A percentile compares a stretch with the other conserved stretches of the same genome.
These are phyloP conservation scores for Ypsolopha sequella DNA, from an alignment of 2,888 invertebrate species.

Conservation along the genomic window DNA sequence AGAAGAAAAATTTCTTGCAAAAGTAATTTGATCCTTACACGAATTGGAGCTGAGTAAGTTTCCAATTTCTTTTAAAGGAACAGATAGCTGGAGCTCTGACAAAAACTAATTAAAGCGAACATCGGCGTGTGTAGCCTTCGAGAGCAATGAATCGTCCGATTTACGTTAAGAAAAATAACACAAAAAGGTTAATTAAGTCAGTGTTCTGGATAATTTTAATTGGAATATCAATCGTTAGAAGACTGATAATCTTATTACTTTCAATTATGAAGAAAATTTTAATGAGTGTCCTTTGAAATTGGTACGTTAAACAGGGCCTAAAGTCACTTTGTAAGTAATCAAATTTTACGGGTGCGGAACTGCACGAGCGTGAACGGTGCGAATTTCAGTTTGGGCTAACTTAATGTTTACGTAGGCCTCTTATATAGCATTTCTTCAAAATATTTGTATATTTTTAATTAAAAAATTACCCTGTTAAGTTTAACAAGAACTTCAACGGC, in stretches of 20 bases:
- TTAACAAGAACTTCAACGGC: too few species aligned
- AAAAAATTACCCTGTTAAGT: too few species aligned
- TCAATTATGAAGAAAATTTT: too few species aligned
- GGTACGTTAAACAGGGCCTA: too few species aligned
- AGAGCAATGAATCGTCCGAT: constrained; percentile 49
- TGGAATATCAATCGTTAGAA: constrained; percentile 26
- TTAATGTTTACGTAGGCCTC: too few species aligned
- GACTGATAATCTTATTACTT: constrained; percentile 1
- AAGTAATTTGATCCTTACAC: constrained; percentile 4
- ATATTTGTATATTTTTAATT: too few species aligned
- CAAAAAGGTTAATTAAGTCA: constrained; percentile 48
- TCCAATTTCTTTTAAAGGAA: constrained; percentile 28
- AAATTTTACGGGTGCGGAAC: too few species aligned
- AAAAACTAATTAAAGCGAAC: constrained; percentile 60
- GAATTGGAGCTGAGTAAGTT: constrained; percentile 11
- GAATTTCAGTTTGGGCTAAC: too few species aligned
- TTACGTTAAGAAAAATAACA: constrained; percentile 22
- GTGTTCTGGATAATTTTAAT: constrained; percentile 21
- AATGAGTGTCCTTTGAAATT: too few species aligned
- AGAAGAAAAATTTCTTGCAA: neutral
- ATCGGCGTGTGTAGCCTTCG: constrained; percentile 41
- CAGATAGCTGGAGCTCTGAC: constrained; percentile 35
- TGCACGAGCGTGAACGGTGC: too few species aligned
- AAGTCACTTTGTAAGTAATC: too few species aligned
- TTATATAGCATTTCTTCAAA: too few species aligned